phyloP scores from a whole-genome alignment of 2,113 vertebrate genomes.

The Ranitomeya variabilis region DNA sequence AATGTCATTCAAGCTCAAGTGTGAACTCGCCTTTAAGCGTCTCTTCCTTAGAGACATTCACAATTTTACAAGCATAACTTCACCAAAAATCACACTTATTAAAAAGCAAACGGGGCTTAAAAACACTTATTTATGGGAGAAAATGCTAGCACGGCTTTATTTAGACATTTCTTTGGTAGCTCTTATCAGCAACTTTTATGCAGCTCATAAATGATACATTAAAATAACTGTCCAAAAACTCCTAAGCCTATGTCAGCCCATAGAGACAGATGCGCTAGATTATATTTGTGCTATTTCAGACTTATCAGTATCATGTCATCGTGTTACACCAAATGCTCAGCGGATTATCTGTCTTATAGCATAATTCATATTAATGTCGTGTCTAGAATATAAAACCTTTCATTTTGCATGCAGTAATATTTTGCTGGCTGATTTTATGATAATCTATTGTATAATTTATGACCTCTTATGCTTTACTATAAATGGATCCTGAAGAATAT shows the following conservation, averaged over 20 bases:
- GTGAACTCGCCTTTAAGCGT: too few species aligned
- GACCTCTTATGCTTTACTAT: not conserved
- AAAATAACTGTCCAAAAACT: conserved; percentile 6
- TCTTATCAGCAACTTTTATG: not conserved
- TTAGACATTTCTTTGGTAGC: not conserved
- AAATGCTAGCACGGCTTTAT: not conserved
- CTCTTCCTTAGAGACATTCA: not conserved
- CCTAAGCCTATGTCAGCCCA: not conserved
- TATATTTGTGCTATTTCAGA: not conserved
- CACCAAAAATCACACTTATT: not conserved
- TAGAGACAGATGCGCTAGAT: not conserved
- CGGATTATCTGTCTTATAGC: not conserved
- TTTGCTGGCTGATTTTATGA: conserved; percentile 2
- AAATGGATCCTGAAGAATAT: conserved; percentile 9
- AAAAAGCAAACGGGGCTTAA: not conserved
- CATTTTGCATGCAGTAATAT: not conserved
- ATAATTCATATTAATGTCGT: conserved; percentile 21
- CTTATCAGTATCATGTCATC: conserved; percentile 15
- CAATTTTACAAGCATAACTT: not conserved
- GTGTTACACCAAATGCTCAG: not conserved
- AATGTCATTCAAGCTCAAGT: too few species aligned
- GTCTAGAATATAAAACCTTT: not conserved
- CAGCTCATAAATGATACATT: conserved; percentile 1
- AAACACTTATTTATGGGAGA: not conserved
- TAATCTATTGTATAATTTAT: conserved; percentile 8